Conservation (phyloP, 2,888 invertebrate species). For the Tillus elongatus region DNA sequence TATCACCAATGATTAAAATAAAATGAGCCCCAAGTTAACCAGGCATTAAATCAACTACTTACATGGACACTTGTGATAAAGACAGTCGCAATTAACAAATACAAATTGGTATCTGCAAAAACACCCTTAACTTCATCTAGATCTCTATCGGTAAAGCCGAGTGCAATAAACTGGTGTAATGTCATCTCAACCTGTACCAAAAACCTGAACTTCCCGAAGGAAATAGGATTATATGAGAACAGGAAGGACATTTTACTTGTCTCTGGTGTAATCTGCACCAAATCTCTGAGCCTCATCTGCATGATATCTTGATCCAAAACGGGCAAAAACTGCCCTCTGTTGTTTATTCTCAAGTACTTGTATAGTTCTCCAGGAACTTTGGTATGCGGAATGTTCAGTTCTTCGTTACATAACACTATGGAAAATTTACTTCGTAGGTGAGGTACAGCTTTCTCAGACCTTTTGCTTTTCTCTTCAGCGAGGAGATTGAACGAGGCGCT, state of each 20-base stretch:
- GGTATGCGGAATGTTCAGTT: conserved; percentile 32
- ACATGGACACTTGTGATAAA: conserved; percentile 89
- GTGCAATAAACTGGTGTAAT: conserved; percentile 56
- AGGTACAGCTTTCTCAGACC: conserved; percentile 50
- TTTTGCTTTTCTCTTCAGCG: conserved; percentile 35
- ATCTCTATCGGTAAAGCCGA: conserved; percentile 89
- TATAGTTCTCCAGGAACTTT: conserved; percentile 34
- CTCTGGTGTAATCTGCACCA: conserved; percentile 55
- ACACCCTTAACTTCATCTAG: conserved; percentile 94
- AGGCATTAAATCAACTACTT: conserved; percentile 48
- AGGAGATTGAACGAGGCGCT: conserved; percentile 66
- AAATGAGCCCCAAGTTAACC: no score
- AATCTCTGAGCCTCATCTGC: conserved; percentile 67
- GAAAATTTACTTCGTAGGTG: conserved; percentile 67
- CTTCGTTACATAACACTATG: conserved; percentile 69
- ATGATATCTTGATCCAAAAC: conserved; percentile 76
- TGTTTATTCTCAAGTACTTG: conserved; percentile 47
- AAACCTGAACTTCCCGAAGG: conserved; percentile 69
- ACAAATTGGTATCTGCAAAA: conserved; percentile 91
- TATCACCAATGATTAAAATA: no score
- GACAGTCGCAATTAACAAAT: conserved; percentile 81
- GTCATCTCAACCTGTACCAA: conserved; percentile 69
- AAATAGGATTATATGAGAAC: conserved; percentile 63
- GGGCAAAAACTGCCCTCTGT: conserved; percentile 63
- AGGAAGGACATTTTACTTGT: conserved; percentile 56